Conservation (phyloP, 2,113 vertebrate genomes). For the Meriones unguiculatus region DNA sequence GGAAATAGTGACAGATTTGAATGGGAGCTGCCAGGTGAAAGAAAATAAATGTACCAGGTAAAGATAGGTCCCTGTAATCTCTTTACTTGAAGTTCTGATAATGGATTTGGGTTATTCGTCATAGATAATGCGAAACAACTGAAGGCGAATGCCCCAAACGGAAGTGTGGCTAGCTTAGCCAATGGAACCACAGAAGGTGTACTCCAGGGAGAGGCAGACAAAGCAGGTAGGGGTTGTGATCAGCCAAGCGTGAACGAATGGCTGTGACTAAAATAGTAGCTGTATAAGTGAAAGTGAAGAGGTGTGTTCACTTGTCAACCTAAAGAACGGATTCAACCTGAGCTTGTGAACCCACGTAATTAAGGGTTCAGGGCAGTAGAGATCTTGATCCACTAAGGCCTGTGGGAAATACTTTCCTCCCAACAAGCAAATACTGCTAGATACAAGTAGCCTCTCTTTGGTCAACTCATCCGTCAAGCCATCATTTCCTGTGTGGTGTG, state of each 20-base stretch:
- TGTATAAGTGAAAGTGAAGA: background rate
- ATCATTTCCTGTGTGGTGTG: background rate
- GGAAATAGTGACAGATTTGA: background rate
- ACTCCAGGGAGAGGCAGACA: background rate
- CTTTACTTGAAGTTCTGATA: constrained; percentile 38
- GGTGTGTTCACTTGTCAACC: background rate
- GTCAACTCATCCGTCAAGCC: background rate
- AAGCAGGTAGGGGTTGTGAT: background rate
- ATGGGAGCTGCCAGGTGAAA: background rate
- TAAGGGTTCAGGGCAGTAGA: background rate
- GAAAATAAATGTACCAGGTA: background rate
- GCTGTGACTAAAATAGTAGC: background rate
- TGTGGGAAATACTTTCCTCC: fast-evolving
- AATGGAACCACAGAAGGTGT: background rate
- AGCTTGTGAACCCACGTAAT: background rate
- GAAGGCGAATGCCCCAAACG: background rate
- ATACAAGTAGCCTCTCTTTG: background rate
- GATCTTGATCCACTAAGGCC: background rate
- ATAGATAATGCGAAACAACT: background rate
- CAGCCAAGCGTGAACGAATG: background rate
- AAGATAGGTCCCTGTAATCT: background rate
- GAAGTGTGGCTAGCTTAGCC: background rate
- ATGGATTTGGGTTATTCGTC: background rate
- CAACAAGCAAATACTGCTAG: background rate
- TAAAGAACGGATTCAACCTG: too few relatives aligned